Conservation (phyloP, 2,113 vertebrate species). For the Pedetes capensis region DNA sequence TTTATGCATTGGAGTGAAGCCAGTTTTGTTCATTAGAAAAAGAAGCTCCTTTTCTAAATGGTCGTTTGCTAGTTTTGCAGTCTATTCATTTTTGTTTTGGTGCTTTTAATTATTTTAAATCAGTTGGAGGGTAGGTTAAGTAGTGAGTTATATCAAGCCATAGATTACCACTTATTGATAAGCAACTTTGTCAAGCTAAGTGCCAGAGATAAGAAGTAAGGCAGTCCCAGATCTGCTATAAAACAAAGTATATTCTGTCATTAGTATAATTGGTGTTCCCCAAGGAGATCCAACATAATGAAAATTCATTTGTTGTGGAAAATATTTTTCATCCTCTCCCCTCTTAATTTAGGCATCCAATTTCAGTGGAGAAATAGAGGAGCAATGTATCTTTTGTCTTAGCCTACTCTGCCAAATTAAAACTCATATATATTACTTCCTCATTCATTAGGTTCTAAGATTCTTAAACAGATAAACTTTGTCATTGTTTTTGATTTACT, state of each 20-base stretch:
- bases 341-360: constrained; percentile 35
- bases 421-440: not conserved
- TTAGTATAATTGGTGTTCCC: constrained; percentile 35
- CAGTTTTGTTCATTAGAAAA: not conserved
- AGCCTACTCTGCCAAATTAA: not conserved
- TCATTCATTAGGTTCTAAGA: not conserved
- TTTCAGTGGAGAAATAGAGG: not conserved
- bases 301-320: constrained; percentile 57
- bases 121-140: not conserved
- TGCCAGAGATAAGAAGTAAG: not conserved
- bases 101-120: constrained; percentile 41
- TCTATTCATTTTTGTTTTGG: not conserved
- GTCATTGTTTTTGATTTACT: not conserved
- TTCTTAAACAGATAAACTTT: not conserved
- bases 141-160: not conserved
- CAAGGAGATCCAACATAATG: constrained; percentile 23
- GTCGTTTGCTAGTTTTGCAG: not conserved
- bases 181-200: not conserved
- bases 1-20: constrained; percentile 21
- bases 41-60: not conserved
- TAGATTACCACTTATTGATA: constrained; percentile 9
- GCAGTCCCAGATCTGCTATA: not conserved
- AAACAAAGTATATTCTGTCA: not conserved
- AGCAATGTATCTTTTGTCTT: not conserved
- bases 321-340: constrained; percentile 27